These are phyloP conservation scores for Pasiphila rectangulata DNA, from an alignment of 2,888 invertebrate genomes.

Conservation along the genomic window DNA sequence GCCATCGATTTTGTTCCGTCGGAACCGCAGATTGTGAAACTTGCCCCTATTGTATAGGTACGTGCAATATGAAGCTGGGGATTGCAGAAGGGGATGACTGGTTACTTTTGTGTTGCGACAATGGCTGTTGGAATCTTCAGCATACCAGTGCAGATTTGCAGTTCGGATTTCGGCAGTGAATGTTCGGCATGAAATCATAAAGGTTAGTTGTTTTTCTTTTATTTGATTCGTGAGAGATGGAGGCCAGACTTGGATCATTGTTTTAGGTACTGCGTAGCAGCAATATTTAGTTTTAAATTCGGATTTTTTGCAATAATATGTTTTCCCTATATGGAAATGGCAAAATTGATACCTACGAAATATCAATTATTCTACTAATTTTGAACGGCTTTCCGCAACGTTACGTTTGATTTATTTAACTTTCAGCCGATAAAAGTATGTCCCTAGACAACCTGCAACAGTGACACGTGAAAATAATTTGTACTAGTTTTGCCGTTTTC, in stretches of 20 bases:
- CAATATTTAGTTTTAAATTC: too few species aligned
- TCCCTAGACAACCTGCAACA: too few species aligned
- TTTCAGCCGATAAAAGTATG: too few species aligned
- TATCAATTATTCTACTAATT: too few species aligned
- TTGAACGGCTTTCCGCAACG: too few species aligned
- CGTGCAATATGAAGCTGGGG: conserved; percentile 60
- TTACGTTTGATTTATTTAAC: too few species aligned
- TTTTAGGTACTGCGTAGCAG: too few species aligned
- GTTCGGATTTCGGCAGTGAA: conserved; percentile 19
- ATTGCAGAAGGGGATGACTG: conserved; percentile 64
- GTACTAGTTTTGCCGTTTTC: too few species aligned
- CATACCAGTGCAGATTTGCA: conserved; percentile 26
- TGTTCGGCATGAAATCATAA: conserved; percentile 17
- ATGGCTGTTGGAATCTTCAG: conserved; percentile 35
- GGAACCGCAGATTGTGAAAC: conserved; percentile 64
- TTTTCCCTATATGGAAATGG: too few species aligned
- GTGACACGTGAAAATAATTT: too few species aligned
- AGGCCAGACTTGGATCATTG: background rate
- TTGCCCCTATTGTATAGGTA: conserved; percentile 58
- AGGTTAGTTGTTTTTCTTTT: background rate
- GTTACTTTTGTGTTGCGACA: conserved; percentile 49
- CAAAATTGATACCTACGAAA: too few species aligned
- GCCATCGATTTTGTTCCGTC: conserved; percentile 59
- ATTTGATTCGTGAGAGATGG: background rate
- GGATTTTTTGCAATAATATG: too few species aligned